phyloP scores from a whole-genome alignment of 1,140 invertebrate genomes.

The Sminthurides bifidus region DNA sequence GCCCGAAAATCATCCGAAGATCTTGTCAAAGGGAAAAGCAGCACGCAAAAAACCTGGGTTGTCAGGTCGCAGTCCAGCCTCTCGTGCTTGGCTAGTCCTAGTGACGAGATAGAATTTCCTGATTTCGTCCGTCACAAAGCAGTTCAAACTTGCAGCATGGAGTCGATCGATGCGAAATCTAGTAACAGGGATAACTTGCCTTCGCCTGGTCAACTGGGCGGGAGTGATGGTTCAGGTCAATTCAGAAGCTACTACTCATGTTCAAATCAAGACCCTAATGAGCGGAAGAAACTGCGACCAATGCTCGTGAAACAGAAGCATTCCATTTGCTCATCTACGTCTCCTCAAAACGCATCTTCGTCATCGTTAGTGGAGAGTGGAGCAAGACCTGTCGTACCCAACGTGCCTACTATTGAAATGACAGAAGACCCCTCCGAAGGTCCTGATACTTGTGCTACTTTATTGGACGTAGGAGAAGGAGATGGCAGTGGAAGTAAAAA shows the following conservation, averaged over 20 bases:
- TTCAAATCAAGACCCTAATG: not conserved
- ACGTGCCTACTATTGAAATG: too few species aligned
- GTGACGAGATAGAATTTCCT: constrained; percentile 8
- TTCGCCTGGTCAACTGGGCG: not conserved
- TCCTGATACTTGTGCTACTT: too few species aligned
- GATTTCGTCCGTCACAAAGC: constrained; percentile 20
- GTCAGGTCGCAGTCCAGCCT: not conserved
- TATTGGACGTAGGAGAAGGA: too few species aligned
- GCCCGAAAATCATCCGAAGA: constrained; percentile 21
- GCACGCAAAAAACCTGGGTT: not conserved
- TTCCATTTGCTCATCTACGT: constrained; percentile 53
- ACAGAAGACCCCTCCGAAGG: too few species aligned
- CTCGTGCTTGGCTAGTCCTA: not conserved
- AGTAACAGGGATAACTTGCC: constrained; percentile 9
- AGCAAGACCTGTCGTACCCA: too few species aligned
- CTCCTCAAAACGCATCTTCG: constrained; percentile 34
- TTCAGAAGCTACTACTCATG: not conserved
- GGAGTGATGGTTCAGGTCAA: not conserved
- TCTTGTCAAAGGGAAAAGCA: constrained; percentile 1
- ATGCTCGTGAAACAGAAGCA: constrained; percentile 67
- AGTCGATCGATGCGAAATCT: constrained; percentile 18
- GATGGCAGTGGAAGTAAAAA: too few species aligned
- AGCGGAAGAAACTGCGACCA: constrained; percentile 36
- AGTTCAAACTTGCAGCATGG: constrained; percentile 20
- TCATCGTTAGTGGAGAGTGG: not conserved